Conservation (phyloP, 2,888 invertebrate genomes). For the Sinopyrophorus schimmeli region DNA sequence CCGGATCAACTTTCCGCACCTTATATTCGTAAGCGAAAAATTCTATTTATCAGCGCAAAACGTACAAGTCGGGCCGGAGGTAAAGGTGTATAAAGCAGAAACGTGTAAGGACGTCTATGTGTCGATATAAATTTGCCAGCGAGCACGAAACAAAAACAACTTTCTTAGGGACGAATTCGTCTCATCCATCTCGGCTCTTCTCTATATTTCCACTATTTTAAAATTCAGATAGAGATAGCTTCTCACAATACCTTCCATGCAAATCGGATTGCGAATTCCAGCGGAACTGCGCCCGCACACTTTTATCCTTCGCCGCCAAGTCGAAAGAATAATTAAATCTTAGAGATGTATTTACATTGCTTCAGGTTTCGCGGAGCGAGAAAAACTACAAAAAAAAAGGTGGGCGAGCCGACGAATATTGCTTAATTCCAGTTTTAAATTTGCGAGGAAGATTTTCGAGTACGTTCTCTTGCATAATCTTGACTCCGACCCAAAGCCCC, state of each 20-base stretch:
- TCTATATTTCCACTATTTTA: conserved; percentile 33
- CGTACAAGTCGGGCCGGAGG: too few relatives aligned
- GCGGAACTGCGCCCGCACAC: conserved; percentile 4
- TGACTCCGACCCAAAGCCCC: conserved; percentile 29
- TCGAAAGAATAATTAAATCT: too few relatives aligned
- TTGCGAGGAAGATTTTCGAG: conserved; percentile 29
- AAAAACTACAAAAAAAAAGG: not conserved
- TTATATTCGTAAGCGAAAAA: too few relatives aligned
- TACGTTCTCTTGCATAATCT: conserved; percentile 33
- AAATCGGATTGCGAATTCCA: conserved; percentile 29
- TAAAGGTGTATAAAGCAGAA: too few relatives aligned
- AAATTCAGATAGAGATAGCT: conserved; percentile 33
- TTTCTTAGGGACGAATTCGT: conserved; percentile 29
- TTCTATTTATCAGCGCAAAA: too few relatives aligned
- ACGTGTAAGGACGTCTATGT: not conserved
- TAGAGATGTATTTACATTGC: too few relatives aligned
- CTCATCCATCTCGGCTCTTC: conserved; percentile 24
- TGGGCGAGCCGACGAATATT: conserved; percentile 1
- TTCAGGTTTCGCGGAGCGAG: too few relatives aligned
- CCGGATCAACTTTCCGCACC: too few relatives aligned
- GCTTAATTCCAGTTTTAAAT: conserved; percentile 14
- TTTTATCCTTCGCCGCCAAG: not conserved
- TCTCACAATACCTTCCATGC: conserved; percentile 28
- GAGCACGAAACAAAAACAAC: conserved; percentile 30
- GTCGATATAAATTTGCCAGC: conserved; percentile 16